Conservation (phyloP, 2,797 vertebrate species). For the Gallinago nigripennis region DNA sequence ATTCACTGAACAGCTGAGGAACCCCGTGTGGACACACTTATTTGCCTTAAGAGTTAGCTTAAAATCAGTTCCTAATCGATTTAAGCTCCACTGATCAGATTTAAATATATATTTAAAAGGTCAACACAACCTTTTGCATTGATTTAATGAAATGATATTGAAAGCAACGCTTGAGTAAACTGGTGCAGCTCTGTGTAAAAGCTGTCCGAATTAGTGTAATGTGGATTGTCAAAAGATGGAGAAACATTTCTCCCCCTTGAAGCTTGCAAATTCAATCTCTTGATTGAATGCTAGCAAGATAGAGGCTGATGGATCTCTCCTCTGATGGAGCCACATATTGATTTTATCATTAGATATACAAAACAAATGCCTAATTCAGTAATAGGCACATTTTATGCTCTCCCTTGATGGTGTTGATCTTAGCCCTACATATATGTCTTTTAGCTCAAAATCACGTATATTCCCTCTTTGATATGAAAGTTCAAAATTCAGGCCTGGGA, state of each 20-base stretch:
- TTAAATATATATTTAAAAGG: constrained; percentile 56
- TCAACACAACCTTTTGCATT: constrained; percentile 45
- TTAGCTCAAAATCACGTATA: not conserved
- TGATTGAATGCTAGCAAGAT: constrained; percentile 17
- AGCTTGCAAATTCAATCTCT: constrained; percentile 29
- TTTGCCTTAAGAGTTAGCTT: constrained; percentile 43
- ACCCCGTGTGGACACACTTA: not conserved
- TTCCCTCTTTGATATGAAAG: not conserved
- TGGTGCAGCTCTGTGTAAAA: constrained; percentile 21
- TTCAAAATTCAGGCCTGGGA: not conserved
- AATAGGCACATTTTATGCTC: not conserved
- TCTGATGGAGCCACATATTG: not conserved
- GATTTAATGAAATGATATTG: constrained; percentile 49
- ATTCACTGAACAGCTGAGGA: constrained; percentile 39
- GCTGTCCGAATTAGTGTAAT: constrained; percentile 5
- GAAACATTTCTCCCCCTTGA: not conserved
- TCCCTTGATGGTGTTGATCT: not conserved
- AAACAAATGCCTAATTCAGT: constrained; percentile 32
- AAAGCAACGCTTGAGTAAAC: constrained; percentile 19
- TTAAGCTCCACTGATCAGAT: constrained; percentile 55
- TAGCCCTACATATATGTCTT: not conserved
- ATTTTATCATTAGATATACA: constrained; percentile 51
- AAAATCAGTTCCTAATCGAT: constrained; percentile 50
- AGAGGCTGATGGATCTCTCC: not conserved
- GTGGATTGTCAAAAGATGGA: constrained; percentile 37